Evolutionary conservation across 2,113 vertebrate species (phyloP), one percentile per base, ranked within the genome.

Genomic region (Ginglymostoma cirratum): DNA sequence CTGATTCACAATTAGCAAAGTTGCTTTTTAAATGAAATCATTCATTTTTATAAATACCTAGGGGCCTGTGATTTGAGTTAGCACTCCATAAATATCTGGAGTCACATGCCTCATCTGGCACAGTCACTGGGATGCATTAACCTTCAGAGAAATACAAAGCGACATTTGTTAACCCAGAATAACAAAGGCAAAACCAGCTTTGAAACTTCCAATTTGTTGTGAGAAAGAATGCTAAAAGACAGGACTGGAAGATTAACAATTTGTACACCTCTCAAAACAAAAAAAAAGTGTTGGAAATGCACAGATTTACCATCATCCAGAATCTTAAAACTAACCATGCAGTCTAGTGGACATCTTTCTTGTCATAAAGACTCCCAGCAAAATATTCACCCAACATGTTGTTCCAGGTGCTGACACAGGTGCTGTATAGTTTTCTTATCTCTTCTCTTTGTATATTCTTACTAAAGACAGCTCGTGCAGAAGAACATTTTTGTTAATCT

Each of bases 1-100:
- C 42, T 72, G 94, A 72, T 95, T 95, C 94, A 52, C 94, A 95
- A 95, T 95, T 95, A 95, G 94, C 69, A 72, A 72, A 52, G 67
- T 72, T 95, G 94, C 94, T 95, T 72, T 94, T 95, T 95, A 95
- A 95, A 95, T 95, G 94, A 95, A 95, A 95, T 95, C 94, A 95
- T 95, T 95, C 94, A 72, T 95, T 95, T 95, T 95, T 72, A 95
- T 76, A 95, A 52, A 95, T 72, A 95, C 69, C 94, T 27, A 95
- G 94, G 94, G 94, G 48, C 70, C 27, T 95, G 94, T 48, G 94
- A 95, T 95, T 95, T 95, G 69, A 72, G 67, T 95, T 95, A 70
- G 42, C 94, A 95, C 94, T 76, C 94, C 45, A 95, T 95, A 76
- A 95, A 95, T 95, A 72, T 72, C 94, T 95, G 94, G 94, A 70